phyloP scores from a whole-genome alignment of 64 coral and sea anemone species.

The Dendrophyllia cribrosa region DNA sequence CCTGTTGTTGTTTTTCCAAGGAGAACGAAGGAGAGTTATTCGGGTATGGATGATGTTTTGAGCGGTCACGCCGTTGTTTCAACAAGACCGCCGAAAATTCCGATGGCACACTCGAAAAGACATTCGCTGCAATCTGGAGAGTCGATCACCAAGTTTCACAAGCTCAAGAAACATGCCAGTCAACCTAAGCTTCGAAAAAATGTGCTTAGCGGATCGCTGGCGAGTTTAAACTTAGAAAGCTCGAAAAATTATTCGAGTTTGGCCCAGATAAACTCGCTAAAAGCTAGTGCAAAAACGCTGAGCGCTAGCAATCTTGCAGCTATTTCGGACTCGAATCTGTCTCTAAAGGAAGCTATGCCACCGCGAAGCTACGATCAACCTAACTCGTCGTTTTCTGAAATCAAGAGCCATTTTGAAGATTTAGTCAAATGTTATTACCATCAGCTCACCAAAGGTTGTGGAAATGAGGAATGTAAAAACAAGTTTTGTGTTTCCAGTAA shows the following conservation, averaged over 20 bases:
- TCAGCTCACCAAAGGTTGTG: constrained; percentile 95
- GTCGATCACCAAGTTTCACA: constrained; percentile 73
- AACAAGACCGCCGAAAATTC: constrained; percentile 71
- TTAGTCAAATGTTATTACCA: constrained; percentile 85
- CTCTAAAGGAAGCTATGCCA: constrained; percentile 87
- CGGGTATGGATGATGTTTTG: constrained; percentile 44
- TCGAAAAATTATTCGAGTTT: constrained; percentile 77
- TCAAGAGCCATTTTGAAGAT: constrained; percentile 85
- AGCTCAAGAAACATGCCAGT: constrained; percentile 79
- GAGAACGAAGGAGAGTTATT: background rate
- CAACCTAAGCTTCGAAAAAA: constrained; percentile 86
- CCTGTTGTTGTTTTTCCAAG: background rate
- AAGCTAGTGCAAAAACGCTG: constrained; percentile 77
- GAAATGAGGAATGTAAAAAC: constrained; percentile 74
- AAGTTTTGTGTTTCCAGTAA: constrained; percentile 89
- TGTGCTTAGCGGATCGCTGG: constrained; percentile 63
- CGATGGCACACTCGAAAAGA: constrained; percentile 63
- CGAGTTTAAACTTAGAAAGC: constrained; percentile 62
- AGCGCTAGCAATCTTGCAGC: constrained; percentile 99
- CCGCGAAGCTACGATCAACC: constrained; percentile 94
- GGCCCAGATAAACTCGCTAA: constrained; percentile 79
- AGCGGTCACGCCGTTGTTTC: constrained; percentile 25
- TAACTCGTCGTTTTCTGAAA: constrained; percentile 72
- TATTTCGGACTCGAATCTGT: constrained; percentile 95
- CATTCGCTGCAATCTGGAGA: constrained; percentile 90